Evolutionary conservation across 2,113 vertebrate species (phyloP).

Genomic region (Steatornis caripensis): DNA sequence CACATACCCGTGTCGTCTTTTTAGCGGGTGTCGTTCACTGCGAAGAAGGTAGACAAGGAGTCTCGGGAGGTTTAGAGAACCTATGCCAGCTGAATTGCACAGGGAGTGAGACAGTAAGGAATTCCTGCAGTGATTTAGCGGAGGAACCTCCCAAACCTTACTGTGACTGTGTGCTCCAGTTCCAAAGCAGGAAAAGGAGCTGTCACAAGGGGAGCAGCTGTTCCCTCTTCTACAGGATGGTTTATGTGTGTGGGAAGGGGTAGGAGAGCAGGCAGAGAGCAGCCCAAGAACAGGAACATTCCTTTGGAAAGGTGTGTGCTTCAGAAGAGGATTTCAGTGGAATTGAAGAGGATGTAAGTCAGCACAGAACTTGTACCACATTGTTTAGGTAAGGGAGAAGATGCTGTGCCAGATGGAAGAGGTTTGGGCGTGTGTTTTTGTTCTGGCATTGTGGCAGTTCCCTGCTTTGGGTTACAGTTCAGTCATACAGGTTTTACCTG

Average conservation of each 20-base stretch:
- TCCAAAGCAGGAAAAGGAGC: not conserved
- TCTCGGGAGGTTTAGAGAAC: not conserved
- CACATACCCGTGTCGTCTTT: accelerated
- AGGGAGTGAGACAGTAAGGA: not conserved
- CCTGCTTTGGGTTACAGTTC: not conserved
- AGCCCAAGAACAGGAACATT: not conserved
- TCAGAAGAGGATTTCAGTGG: not conserved
- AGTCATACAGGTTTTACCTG: not conserved
- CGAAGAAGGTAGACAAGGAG: not conserved
- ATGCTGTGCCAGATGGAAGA: not conserved
- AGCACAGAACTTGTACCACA: not conserved
- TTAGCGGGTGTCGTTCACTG: not conserved
- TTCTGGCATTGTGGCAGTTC: not conserved
- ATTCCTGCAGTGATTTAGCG: not conserved
- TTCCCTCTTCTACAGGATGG: not conserved
- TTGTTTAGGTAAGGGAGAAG: not conserved
- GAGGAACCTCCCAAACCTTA: not conserved
- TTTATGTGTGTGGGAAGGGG: not conserved
- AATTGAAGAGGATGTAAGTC: not conserved
- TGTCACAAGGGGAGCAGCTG: not conserved
- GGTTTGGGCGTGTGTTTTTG: not conserved
- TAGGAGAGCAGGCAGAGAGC: not conserved
- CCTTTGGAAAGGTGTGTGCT: not conserved
- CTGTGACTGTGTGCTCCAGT: not conserved
- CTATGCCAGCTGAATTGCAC: accelerated